Evolutionary conservation across 2,888 invertebrate species (phyloP).

Genomic region (Limenitis camilla): DNA sequence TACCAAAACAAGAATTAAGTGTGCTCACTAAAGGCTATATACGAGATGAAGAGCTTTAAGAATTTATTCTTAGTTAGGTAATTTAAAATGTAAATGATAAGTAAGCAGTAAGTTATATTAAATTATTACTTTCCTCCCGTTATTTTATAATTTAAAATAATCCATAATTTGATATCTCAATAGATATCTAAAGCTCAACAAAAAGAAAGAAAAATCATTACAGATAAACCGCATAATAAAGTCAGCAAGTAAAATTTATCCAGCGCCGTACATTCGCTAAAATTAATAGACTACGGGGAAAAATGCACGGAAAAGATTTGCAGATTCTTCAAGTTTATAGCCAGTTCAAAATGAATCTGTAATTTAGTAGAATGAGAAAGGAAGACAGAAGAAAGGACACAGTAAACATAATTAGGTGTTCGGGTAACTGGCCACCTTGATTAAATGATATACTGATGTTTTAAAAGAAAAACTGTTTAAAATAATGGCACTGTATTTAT

Average conservation of each 20-base stretch:
- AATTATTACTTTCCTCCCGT: too few relatives aligned
- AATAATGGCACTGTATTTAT: constrained; percentile 20
- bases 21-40: neutral
- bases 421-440: constrained; percentile 44
- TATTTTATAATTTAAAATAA: too few relatives aligned
- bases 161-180: neutral
- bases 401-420: constrained; percentile 59
- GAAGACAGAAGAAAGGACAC: constrained; percentile 39
- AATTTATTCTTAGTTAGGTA: too few relatives aligned
- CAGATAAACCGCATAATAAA: constrained; percentile 7
- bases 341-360: constrained; percentile 28
- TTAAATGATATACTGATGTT: constrained; percentile 41
- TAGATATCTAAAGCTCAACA: constrained; percentile 3
- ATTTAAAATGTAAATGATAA: too few relatives aligned
- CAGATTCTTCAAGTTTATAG: constrained; percentile 25
- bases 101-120: too few relatives aligned
- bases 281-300: constrained; percentile 21
- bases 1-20: constrained; percentile 7
- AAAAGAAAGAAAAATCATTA: neutral
- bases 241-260: constrained; percentile 8
- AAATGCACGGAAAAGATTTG: constrained; percentile 21
- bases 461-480: constrained; percentile 31
- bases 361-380: constrained; percentile 35
- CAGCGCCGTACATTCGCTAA: constrained; percentile 9
- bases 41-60: neutral